These are phyloP conservation scores for Aphrophora alni DNA, from an alignment of 2,888 invertebrate species.

Conservation along the genomic window DNA sequence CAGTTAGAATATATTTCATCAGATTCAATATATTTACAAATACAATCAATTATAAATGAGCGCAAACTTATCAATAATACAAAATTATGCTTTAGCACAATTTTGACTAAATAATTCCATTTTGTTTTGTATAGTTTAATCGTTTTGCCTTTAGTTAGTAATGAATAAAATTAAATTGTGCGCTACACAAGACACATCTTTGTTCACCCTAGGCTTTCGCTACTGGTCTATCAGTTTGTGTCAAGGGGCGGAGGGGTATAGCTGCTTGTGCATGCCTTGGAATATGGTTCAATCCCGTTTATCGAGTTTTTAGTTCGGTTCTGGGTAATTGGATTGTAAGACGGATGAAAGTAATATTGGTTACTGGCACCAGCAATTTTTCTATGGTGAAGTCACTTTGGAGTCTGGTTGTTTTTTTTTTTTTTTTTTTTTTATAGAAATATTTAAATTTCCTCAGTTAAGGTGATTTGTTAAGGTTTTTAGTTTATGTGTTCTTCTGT, in stretches of 20 bases:
- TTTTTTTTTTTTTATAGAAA: not conserved
- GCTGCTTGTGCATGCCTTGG: constrained; percentile 1
- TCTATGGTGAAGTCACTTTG: not conserved
- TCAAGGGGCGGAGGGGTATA: not conserved
- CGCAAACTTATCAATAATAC: not conserved
- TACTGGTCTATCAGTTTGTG: not conserved
- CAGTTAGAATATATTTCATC: too few relatives aligned
- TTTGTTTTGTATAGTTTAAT: not conserved
- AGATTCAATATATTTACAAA: too few relatives aligned
- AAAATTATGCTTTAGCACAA: not conserved
- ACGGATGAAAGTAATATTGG: not conserved
- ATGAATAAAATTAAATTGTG: not conserved
- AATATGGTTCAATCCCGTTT: not conserved
- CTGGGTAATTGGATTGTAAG: not conserved
- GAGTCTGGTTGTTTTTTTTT: not conserved
- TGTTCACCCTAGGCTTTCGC: constrained; percentile 6
- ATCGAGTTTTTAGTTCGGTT: not conserved
- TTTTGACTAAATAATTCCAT: not conserved
- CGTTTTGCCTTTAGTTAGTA: not conserved
- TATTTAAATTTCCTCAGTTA: not conserved
- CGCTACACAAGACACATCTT: not conserved
- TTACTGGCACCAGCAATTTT: not conserved
- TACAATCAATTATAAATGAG: not conserved
- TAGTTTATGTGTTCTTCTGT: not conserved
- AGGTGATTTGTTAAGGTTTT: not conserved